Conservation (phyloP, 2,888 invertebrate genomes). For the Geotrupes spiniger region DNA sequence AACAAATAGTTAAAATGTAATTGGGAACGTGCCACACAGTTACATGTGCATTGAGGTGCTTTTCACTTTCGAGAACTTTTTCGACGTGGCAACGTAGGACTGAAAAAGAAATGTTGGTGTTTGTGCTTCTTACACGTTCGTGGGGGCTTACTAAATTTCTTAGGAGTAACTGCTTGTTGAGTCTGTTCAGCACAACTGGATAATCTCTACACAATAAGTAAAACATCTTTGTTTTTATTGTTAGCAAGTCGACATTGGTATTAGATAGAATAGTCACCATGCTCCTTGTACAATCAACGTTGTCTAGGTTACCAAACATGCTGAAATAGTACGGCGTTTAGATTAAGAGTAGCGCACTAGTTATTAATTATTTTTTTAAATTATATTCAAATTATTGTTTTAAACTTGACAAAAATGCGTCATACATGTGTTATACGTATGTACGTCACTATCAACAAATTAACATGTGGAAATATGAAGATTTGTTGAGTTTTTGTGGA, state of each 20-base stretch:
- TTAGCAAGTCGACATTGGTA: slow-evolving; percentile 24
- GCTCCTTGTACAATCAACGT: slow-evolving; percentile 25
- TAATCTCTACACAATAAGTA: slow-evolving; percentile 22
- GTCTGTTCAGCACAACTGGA: slow-evolving; percentile 19
- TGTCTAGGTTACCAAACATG: slow-evolving; percentile 32
- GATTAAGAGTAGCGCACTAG: too few relatives aligned
- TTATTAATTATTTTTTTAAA: too few relatives aligned
- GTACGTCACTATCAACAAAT: too few relatives aligned
- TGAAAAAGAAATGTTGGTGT: neutral
- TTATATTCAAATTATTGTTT: too few relatives aligned
- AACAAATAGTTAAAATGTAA: too few relatives aligned
- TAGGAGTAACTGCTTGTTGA: slow-evolving; percentile 22
- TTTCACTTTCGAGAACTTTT: neutral
- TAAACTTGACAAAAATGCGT: too few relatives aligned
- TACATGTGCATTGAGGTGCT: neutral
- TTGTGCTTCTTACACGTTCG: neutral
- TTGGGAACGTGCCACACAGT: too few relatives aligned
- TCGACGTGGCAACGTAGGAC: neutral
- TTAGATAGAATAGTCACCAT: slow-evolving; percentile 27
- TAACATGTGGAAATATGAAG: neutral
- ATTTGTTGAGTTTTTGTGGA: too few relatives aligned
- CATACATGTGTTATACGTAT: too few relatives aligned
- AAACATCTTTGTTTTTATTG: slow-evolving; percentile 22
- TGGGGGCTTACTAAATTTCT: slow-evolving; percentile 21
- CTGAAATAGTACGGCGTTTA: too few relatives aligned